A percentile compares a stretch with the other conserved stretches of the same genome.
phyloP scores from a whole-genome alignment of 1,140 invertebrate genomes.

The Drosophila bocki region DNA sequence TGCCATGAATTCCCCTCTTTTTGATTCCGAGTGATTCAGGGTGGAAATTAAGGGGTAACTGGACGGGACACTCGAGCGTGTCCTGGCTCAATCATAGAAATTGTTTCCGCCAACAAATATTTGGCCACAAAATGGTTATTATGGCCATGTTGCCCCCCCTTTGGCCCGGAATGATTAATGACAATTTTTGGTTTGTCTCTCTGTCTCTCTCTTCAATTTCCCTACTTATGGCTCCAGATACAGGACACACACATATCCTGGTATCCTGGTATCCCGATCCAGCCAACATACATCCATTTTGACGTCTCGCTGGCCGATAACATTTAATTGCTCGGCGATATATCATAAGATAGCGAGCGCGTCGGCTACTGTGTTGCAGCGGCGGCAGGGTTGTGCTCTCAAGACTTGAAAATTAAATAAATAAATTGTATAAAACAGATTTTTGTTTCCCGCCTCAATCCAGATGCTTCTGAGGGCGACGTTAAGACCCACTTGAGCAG shows the following conservation, averaged over 20 bases:
- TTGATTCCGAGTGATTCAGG: not conserved
- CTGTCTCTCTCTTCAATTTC: conserved; percentile 21
- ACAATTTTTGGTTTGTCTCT: conserved; percentile 68
- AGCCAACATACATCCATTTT: conserved; percentile 13
- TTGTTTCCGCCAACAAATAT: conserved; percentile 66
- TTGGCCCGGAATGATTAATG: conserved; percentile 69
- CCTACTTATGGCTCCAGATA: conserved; percentile 31
- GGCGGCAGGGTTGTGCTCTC: conserved; percentile 3
- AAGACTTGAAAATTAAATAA: conserved; percentile 68
- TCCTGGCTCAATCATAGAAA: conserved; percentile 48
- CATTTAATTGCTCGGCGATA: conserved; percentile 79
- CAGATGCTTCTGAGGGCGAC: too few relatives aligned
- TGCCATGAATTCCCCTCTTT: not conserved
- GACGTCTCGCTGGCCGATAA: conserved; percentile 71
- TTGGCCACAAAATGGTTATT: conserved; percentile 80
- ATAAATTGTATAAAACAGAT: conserved; percentile 64
- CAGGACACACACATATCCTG: not conserved
- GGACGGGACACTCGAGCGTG: conserved; percentile 14
- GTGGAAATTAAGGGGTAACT: not conserved
- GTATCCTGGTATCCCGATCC: not conserved
- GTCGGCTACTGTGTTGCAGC: not conserved
- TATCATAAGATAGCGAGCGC: conserved; percentile 71
- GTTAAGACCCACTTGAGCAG: too few relatives aligned
- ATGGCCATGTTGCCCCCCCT: conserved; percentile 41
- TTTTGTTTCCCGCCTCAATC: too few relatives aligned